Conservation (phyloP, 2,888 invertebrate species). For the Subacronicta megacephala region DNA sequence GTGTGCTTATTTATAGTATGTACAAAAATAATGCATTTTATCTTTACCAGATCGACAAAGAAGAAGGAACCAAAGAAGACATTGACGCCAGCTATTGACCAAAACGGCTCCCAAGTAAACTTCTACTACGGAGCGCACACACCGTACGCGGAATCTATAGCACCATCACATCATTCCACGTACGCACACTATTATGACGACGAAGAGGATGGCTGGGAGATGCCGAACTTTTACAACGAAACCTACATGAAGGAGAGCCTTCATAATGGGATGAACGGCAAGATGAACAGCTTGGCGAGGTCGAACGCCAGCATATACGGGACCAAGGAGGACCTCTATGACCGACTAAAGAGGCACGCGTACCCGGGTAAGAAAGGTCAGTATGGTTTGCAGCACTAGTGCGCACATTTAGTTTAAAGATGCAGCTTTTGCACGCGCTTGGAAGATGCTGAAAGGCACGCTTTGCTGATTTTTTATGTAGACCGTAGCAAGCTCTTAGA, state of each 20-base stretch:
- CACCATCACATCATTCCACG: constrained; percentile 98
- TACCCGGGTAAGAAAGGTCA: constrained; percentile 98
- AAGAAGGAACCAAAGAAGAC: constrained; percentile 98
- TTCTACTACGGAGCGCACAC: constrained; percentile 98
- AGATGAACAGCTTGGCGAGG: constrained; percentile 97
- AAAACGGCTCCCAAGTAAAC: constrained; percentile 98
- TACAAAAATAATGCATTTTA: no score
- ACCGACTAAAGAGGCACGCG: constrained; percentile 98
- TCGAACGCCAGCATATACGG: constrained; percentile 98
- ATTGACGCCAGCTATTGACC: constrained; percentile 96
- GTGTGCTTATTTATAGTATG: no score
- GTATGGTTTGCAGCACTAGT: constrained; percentile 82
- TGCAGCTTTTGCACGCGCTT: constrained; percentile 65
- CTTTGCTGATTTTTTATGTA: constrained; percentile 19
- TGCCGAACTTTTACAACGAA: constrained; percentile 99
- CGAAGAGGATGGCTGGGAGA: constrained; percentile 99
- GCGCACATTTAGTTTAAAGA: constrained; percentile 67
- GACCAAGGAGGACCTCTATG: constrained; percentile 98
- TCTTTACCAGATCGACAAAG: constrained; percentile 91
- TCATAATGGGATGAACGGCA: constrained; percentile 95
- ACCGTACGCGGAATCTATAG: constrained; percentile 98
- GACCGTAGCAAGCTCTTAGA: constrained; percentile 6
- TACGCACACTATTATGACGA: constrained; percentile 99
- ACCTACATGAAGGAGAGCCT: constrained; percentile 98
- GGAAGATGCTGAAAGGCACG: constrained; percentile 34